Percentiles rank a stretch among this genome's conserved stretches.
Evolutionary conservation across 2,113 vertebrate genomes (phyloP).

Genomic region (Odocoileus hemionus): DNA sequence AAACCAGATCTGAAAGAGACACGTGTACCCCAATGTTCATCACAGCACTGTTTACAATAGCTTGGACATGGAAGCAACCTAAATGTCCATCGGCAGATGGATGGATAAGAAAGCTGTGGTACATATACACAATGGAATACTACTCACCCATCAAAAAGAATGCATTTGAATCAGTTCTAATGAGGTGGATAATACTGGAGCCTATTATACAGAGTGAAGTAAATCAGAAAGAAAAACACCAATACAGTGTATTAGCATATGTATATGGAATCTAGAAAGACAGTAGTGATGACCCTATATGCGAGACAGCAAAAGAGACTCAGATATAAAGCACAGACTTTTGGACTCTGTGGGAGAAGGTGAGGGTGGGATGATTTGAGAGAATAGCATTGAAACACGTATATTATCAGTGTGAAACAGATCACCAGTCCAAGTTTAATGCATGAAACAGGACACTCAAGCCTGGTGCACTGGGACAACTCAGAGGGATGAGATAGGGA

Average conservation of each 20-base stretch:
- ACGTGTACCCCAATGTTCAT: background rate
- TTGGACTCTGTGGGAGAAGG: background rate
- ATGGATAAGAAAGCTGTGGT: background rate
- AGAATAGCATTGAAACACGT: background rate
- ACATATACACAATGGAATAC: background rate
- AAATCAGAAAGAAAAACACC: background rate
- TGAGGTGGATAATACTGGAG: background rate
- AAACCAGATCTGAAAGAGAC: background rate
- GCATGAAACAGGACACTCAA: background rate
- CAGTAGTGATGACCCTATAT: background rate
- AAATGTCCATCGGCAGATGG: rapidly evolving
- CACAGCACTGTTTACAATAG: background rate
- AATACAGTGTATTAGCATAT: background rate
- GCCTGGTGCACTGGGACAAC: background rate
- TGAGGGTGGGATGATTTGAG: background rate
- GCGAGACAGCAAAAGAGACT: background rate
- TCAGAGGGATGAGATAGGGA: background rate
- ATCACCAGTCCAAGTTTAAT: background rate
- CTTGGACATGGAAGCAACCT: background rate
- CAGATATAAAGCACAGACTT: background rate
- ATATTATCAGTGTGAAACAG: background rate
- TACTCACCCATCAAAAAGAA: background rate
- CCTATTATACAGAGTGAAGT: background rate
- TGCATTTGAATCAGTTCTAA: background rate
- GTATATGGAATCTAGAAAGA: background rate